Conservation (phyloP, 2,888 invertebrate species). For the Caenorhabditis wallacei region DNA sequence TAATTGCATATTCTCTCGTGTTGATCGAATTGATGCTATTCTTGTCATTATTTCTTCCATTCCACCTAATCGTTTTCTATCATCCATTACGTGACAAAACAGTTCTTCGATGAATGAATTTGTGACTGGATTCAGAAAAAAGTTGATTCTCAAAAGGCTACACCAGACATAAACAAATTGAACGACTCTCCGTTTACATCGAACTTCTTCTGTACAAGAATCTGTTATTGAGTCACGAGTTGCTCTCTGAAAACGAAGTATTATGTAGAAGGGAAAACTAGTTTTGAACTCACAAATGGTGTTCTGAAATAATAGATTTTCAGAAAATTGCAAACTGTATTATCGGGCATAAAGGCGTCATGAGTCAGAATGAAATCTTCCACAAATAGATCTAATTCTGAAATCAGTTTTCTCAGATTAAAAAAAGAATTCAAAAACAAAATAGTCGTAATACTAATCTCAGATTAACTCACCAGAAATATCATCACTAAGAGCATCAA, state of each 20-base stretch:
- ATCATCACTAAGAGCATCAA: constrained; percentile 84
- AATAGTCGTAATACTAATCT: not conserved
- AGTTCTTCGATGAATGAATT: constrained; percentile 90
- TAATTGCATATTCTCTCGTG: constrained; percentile 60
- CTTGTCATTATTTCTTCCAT: constrained; percentile 80
- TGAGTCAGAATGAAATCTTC: constrained; percentile 92
- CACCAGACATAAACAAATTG: constrained; percentile 90
- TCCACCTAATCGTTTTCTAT: constrained; percentile 82
- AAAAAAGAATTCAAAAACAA: not conserved
- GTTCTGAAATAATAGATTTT: constrained; percentile 79
- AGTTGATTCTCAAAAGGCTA: constrained; percentile 88
- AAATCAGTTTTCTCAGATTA: constrained; percentile 5
- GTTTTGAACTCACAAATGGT: constrained; percentile 26
- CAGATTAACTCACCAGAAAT: constrained; percentile 14
- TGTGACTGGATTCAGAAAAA: constrained; percentile 89
- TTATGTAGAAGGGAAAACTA: not conserved
- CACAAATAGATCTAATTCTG: constrained; percentile 85
- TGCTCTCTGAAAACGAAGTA: constrained; percentile 16
- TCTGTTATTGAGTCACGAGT: constrained; percentile 30
- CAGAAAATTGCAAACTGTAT: constrained; percentile 86
- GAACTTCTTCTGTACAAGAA: constrained; percentile 42
- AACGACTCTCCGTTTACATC: constrained; percentile 87
- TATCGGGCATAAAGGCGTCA: constrained; percentile 90
- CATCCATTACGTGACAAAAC: constrained; percentile 88
- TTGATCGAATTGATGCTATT: constrained; percentile 59